Conservation (phyloP, 1,140 invertebrate species). For the Pachypsylla venusta region DNA sequence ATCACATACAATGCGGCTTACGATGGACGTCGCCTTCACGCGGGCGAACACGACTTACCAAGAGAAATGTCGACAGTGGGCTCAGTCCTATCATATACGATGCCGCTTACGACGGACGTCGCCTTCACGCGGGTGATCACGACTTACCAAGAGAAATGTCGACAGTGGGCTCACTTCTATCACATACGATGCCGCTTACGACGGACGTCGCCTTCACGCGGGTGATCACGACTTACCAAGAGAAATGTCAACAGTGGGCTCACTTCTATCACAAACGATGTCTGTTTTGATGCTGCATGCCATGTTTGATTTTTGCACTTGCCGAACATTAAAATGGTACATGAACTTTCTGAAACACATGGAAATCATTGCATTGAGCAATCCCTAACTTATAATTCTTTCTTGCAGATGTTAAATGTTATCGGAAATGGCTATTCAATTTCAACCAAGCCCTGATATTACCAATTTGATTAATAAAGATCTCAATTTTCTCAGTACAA, state of each 20-base stretch:
- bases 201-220: no score
- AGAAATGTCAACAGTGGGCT: constrained; percentile 46
- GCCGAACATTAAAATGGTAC: constrained; percentile 44
- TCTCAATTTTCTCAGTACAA: neutral
- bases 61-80: constrained; percentile 45
- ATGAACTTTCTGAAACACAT: constrained; percentile 50
- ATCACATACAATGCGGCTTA: constrained; percentile 63
- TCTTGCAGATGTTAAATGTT: constrained; percentile 28
- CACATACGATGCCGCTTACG: constrained; percentile 61
- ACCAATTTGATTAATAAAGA: no score
- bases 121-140: no score
- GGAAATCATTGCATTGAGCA: constrained; percentile 17
- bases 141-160: constrained; percentile 41
- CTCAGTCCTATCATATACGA: constrained; percentile 59
- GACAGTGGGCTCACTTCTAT: constrained; percentile 54
- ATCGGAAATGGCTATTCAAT: constrained; percentile 34
- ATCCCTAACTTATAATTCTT: no score
- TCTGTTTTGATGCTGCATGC: constrained; percentile 58
- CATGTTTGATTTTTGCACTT: constrained; percentile 50
- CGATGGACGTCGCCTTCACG: no score
- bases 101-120: constrained; percentile 65
- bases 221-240: constrained; percentile 42
- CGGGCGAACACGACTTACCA: no score
- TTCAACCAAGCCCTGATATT: constrained; percentile 28
- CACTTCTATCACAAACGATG: constrained; percentile 57